Evolutionary conservation across 2,888 invertebrate genomes (phyloP).

Genomic region (Heteropelma amictum): DNA sequence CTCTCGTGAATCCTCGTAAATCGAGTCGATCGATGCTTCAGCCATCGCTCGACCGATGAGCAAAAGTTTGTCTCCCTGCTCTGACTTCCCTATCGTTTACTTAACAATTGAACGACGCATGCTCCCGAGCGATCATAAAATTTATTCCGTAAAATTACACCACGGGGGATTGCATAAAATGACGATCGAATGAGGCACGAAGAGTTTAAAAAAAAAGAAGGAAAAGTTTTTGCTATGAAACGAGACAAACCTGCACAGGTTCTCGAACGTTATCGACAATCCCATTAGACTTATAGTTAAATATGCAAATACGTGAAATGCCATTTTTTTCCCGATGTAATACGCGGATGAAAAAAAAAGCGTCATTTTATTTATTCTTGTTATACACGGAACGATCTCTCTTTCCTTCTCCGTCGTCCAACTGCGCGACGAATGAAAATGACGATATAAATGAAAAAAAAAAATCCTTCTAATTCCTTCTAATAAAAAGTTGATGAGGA

Average conservation of each 20-base stretch:
- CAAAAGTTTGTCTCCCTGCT: not conserved
- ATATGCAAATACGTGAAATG: slow-evolving; percentile 1
- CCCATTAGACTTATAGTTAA: slow-evolving; percentile 8
- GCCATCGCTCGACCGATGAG: slow-evolving; percentile 1
- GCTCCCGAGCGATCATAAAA: not conserved
- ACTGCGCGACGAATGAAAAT: too few relatives aligned
- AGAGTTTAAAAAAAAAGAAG: slow-evolving; percentile 2
- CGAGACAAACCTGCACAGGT: not conserved
- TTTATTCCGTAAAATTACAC: slow-evolving; percentile 26
- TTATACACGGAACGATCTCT: not conserved
- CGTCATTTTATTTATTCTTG: slow-evolving; percentile 23
- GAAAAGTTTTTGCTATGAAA: slow-evolving; percentile 8
- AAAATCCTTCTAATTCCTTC: too few relatives aligned
- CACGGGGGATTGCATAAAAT: not conserved
- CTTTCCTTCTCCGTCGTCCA: slow-evolving; percentile 15
- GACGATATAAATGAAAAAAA: too few relatives aligned
- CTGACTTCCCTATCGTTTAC: not conserved
- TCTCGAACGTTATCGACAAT: slow-evolving; percentile 7
- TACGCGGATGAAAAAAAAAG: slow-evolving; percentile 5
- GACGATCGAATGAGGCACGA: not conserved
- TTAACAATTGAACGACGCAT: slow-evolving; percentile 16
- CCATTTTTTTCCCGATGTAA: not conserved
- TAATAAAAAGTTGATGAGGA: too few relatives aligned
- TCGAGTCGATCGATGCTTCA: not conserved
- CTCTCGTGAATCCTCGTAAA: not conserved